Conservation (phyloP, 2,888 invertebrate species). For the Drosophila kuntzei region DNA sequence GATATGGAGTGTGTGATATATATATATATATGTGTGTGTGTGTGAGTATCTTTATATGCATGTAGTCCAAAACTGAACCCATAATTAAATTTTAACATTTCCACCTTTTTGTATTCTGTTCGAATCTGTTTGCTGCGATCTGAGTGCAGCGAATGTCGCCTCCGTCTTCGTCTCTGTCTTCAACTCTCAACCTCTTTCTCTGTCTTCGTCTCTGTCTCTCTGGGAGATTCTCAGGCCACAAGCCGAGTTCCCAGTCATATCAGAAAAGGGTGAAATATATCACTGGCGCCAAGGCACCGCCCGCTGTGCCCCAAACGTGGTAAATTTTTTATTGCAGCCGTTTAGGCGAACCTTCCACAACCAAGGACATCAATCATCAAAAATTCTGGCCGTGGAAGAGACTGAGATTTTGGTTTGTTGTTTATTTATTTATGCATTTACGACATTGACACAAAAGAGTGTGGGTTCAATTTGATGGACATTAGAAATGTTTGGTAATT, state of each 20-base stretch:
- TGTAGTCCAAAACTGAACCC: constrained; percentile 61
- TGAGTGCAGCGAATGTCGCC: constrained; percentile 49
- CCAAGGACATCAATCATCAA: constrained; percentile 80
- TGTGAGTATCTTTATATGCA: constrained; percentile 20
- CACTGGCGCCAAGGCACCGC: constrained; percentile 84
- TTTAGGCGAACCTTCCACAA: constrained; percentile 75
- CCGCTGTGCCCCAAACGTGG: constrained; percentile 80
- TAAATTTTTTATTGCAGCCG: constrained; percentile 80
- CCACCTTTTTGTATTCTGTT: constrained; percentile 65
- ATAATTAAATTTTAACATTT: constrained; percentile 81
- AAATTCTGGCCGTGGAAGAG: constrained; percentile 32
- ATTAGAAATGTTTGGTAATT: constrained; percentile 41
- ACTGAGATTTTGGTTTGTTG: constrained; percentile 17
- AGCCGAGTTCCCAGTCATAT: constrained; percentile 38
- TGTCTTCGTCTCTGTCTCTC: constrained; percentile 6
- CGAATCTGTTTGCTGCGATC: constrained; percentile 27
- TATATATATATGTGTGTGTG: constrained; percentile 7
- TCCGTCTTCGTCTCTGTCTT: constrained; percentile 12
- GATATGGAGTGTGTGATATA: constrained; percentile 39
- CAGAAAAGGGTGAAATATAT: constrained; percentile 81
- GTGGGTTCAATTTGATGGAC: constrained; percentile 55
- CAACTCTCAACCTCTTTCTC: constrained; percentile 8
- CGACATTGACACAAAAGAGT: constrained; percentile 46
- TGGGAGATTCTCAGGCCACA: constrained; percentile 56
- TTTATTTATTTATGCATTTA: constrained; percentile 35